A percentile compares a stretch with the other conserved stretches of the same genome.
Evolutionary conservation across 2,113 vertebrate genomes (phyloP).

Genomic region (Lepisosteus oculatus): DNA sequence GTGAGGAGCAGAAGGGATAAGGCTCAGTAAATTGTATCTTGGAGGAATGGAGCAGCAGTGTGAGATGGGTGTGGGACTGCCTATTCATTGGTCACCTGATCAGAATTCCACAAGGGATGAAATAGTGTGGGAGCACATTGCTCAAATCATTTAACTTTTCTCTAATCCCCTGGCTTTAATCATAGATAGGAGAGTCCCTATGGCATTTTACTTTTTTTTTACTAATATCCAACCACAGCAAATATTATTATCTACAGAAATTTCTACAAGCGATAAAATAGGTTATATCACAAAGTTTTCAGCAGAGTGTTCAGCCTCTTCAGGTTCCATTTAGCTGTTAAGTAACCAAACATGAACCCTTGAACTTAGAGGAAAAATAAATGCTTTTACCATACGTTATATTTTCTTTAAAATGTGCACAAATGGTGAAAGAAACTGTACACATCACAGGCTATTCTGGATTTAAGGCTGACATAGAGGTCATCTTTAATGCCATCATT

Average conservation of each 20-base stretch:
- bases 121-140: constrained; percentile 26
- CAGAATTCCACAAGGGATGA: constrained; percentile 16
- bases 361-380: too few species aligned
- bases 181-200: constrained; percentile 19
- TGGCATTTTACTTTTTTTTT: constrained; percentile 27
- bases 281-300: neutral
- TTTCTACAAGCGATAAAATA: constrained; percentile 18
- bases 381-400: too few species aligned
- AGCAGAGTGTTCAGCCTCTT: too few species aligned
- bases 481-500: neutral
- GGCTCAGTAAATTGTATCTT: constrained; percentile 61
- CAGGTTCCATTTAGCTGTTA: too few species aligned
- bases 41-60: constrained; percentile 36
- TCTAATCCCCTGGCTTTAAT: constrained; percentile 13
- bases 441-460: too few species aligned
- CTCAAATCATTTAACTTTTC: constrained; percentile 23
- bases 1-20: constrained; percentile 50
- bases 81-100: constrained; percentile 18
- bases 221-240: constrained; percentile 13
- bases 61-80: constrained; percentile 27
- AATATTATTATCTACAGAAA: constrained; percentile 20
- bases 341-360: too few species aligned
- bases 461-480: too few species aligned
- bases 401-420: too few species aligned
- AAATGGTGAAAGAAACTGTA: too few species aligned